Percentiles rank a stretch among this genome's conserved stretches.
Conservation (phyloP, 2,113 vertebrate species). For the Opisthocomus hoazin region DNA sequence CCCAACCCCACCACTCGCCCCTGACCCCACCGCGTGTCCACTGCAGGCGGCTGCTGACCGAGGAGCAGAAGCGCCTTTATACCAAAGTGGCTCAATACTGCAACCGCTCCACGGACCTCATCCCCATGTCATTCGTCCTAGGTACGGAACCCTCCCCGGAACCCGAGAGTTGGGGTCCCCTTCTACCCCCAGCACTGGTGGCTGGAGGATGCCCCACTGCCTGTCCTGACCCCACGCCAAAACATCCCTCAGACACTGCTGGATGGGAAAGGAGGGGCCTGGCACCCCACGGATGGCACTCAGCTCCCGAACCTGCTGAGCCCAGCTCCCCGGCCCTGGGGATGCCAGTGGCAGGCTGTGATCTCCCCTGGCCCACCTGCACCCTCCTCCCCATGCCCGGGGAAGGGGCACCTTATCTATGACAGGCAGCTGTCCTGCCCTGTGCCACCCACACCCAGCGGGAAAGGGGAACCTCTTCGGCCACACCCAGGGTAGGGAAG, state of each 20-base stretch:
- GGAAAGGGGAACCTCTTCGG: too few species aligned
- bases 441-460: fast-evolving
- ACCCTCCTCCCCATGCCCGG: neutral
- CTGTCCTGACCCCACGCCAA: neutral
- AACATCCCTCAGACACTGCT: neutral
- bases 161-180: neutral
- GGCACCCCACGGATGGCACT: neutral
- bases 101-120: conserved; percentile 80
- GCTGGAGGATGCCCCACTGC: neutral
- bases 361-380: neutral
- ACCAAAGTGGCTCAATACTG: conserved; percentile 81
- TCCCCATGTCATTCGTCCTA: conserved; percentile 84
- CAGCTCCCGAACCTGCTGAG: neutral
- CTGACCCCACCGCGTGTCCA: neutral
- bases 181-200: fast-evolving
- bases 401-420: neutral
- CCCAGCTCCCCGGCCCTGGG: neutral
- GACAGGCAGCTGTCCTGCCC: neutral
- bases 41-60: conserved; percentile 73
- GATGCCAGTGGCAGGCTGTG: neutral
- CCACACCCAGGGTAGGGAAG: fast-evolving
- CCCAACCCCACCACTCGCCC: neutral
- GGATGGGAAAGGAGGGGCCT: neutral
- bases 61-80: conserved; percentile 77
- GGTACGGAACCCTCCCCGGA: conserved; percentile 57